Evolutionary conservation across 2,797 vertebrate genomes (phyloP).

Genomic region (Enteromius thamalakanensis): DNA sequence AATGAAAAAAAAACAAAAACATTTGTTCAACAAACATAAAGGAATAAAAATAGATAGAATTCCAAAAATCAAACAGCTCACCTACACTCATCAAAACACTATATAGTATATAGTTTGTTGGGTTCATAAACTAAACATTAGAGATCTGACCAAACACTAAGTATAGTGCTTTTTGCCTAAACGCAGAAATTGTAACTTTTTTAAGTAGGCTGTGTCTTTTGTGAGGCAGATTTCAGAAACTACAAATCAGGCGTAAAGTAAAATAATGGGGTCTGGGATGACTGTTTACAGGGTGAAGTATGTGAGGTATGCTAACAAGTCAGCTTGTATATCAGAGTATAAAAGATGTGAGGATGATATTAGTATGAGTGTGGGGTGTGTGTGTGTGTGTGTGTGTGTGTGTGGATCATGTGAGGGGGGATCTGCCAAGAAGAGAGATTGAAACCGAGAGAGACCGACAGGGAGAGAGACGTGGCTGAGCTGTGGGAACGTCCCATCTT

Average conservation of each 20-base stretch:
- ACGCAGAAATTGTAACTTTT: neutral
- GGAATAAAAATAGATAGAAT: neutral
- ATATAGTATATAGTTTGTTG: neutral
- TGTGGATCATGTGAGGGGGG: conserved; percentile 73
- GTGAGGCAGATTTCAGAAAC: conserved; percentile 1
- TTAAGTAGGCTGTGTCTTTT: neutral
- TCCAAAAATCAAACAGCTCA: no score
- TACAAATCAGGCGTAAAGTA: neutral
- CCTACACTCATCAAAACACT: no score
- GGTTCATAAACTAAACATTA: no score
- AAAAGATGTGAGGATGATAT: conserved; percentile 46
- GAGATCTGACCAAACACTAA: neutral
- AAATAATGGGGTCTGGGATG: conserved; percentile 19
- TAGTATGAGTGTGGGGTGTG: neutral
- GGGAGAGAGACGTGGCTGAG: conserved; percentile 60
- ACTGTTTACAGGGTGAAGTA: conserved; percentile 25
- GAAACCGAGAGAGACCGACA: conserved; percentile 50
- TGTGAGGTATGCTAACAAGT: conserved; percentile 40
- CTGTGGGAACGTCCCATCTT: conserved; percentile 77
- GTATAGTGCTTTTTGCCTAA: neutral
- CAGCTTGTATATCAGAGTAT: conserved; percentile 41
- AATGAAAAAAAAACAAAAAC: neutral
- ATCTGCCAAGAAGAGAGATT: conserved; percentile 68
- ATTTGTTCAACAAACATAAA: neutral
- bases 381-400: neutral